These are phyloP conservation scores for Notocelia uddmanniana DNA, from an alignment of 2,888 invertebrate genomes.

Conservation along the genomic window DNA sequence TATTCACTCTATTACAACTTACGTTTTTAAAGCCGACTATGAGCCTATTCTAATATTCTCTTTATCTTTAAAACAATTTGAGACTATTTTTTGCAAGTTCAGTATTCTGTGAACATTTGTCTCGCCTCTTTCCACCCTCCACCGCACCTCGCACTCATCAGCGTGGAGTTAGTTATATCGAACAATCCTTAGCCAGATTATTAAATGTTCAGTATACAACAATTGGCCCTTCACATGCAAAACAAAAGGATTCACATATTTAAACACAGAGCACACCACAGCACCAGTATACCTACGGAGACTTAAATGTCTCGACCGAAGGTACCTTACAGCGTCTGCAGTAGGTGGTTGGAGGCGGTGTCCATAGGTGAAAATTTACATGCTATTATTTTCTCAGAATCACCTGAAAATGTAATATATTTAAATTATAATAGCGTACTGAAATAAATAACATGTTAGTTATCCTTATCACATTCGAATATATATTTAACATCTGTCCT, in stretches of 20 bases:
- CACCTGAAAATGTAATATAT: background rate
- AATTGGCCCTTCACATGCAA: background rate
- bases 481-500: background rate
- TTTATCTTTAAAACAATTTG: background rate
- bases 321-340: too few relatives aligned
- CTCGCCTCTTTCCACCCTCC: background rate
- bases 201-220: background rate
- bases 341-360: too few relatives aligned
- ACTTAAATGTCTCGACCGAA: too few relatives aligned
- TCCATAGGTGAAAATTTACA: too few relatives aligned
- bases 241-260: too few relatives aligned
- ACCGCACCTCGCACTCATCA: background rate
- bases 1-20: conserved; percentile 31
- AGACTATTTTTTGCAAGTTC: background rate
- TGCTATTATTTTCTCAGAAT: background rate
- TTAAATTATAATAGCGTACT: background rate
- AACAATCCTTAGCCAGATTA: too few relatives aligned
- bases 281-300: too few relatives aligned
- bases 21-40: conserved; percentile 35
- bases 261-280: too few relatives aligned
- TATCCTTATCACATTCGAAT: background rate
- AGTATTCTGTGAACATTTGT: background rate
- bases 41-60: conserved; percentile 30
- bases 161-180: background rate
- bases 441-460: background rate